Percentiles rank a stretch among this genome's conserved stretches.
These are phyloP conservation scores for Peromyscus maniculatus DNA, from an alignment of 2,113 vertebrate species.

Conservation along the genomic window DNA sequence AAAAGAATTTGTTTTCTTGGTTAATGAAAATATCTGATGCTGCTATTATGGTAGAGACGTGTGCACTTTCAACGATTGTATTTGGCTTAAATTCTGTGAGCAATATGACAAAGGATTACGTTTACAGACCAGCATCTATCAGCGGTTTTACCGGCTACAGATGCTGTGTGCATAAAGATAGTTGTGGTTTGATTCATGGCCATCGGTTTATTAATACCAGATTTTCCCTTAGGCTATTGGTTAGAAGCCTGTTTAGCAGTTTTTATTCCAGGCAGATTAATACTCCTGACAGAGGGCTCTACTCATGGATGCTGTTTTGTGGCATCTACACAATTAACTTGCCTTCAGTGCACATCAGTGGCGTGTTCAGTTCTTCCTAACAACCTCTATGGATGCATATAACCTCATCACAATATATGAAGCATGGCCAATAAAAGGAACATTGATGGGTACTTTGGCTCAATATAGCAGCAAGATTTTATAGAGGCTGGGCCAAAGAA, in stretches of 20 bases:
- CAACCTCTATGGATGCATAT: conserved; percentile 83
- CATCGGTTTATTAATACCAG: conserved; percentile 85
- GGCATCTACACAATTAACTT: conserved; percentile 87
- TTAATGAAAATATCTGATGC: conserved; percentile 47
- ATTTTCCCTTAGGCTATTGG: conserved; percentile 87
- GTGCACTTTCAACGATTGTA: conserved; percentile 26
- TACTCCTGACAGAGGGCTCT: conserved; percentile 83
- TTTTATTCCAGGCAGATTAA: conserved; percentile 86
- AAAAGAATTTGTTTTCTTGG: conserved; percentile 42
- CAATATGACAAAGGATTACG: conserved; percentile 45
- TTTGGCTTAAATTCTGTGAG: conserved; percentile 66
- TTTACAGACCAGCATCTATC: conserved; percentile 68
- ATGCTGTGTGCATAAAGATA: conserved; percentile 81
- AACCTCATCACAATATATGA: conserved; percentile 87
- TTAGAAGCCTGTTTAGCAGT: conserved; percentile 83
- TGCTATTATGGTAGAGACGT: background rate
- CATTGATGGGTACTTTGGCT: conserved; percentile 86
- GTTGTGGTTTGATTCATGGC: conserved; percentile 83
- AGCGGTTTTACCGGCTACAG: conserved; percentile 72
- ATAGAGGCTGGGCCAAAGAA: conserved; percentile 83
- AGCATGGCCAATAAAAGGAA: conserved; percentile 87
- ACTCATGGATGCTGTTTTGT: conserved; percentile 81
- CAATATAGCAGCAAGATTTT: conserved; percentile 84
- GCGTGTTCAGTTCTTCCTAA: conserved; percentile 87
- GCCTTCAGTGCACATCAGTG: conserved; percentile 86